Evolutionary conservation across 2,113 vertebrate genomes (phyloP).

Genomic region (Vulpes ferrilata): DNA sequence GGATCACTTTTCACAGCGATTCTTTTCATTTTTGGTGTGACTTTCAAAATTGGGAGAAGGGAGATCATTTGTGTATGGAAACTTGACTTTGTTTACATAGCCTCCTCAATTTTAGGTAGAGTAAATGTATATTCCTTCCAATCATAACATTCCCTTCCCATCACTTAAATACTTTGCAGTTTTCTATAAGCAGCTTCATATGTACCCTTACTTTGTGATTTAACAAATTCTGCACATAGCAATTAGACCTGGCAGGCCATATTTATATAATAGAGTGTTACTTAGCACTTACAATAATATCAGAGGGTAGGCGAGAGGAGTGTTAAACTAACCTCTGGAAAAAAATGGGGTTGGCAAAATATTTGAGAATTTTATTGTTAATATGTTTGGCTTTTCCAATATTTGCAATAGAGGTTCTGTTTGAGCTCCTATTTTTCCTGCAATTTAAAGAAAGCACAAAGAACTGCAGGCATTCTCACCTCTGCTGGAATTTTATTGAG

Average conservation of each 20-base stretch:
- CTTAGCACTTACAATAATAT: conserved; percentile 78
- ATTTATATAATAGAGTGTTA: conserved; percentile 79
- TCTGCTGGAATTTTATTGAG: conserved; percentile 60
- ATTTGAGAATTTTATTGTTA: conserved; percentile 84
- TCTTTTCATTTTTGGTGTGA: conserved; percentile 77
- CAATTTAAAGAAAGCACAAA: conserved; percentile 70
- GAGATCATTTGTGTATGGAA: conserved; percentile 77
- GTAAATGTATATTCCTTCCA: conserved; percentile 74
- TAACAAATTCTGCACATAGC: conserved; percentile 71
- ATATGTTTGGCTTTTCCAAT: conserved; percentile 80
- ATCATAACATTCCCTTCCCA: conserved; percentile 78
- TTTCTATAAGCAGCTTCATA: conserved; percentile 80
- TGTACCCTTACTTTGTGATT: conserved; percentile 73
- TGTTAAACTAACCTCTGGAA: conserved; percentile 75
- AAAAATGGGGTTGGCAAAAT: conserved; percentile 77
- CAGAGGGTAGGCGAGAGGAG: conserved; percentile 65
- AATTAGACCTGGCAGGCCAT: conserved; percentile 74
- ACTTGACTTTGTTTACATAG: conserved; percentile 77
- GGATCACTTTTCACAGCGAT: conserved; percentile 70
- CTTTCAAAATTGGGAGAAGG: conserved; percentile 59
- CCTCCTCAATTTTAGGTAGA: conserved; percentile 77
- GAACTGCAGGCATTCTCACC: conserved; percentile 63
- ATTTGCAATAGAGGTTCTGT: conserved; percentile 75
- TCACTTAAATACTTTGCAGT: conserved; percentile 79
- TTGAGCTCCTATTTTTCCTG: conserved; percentile 72